phyloP scores from a whole-genome alignment of 2,797 vertebrate species.

The Sorex maritimensis region DNA sequence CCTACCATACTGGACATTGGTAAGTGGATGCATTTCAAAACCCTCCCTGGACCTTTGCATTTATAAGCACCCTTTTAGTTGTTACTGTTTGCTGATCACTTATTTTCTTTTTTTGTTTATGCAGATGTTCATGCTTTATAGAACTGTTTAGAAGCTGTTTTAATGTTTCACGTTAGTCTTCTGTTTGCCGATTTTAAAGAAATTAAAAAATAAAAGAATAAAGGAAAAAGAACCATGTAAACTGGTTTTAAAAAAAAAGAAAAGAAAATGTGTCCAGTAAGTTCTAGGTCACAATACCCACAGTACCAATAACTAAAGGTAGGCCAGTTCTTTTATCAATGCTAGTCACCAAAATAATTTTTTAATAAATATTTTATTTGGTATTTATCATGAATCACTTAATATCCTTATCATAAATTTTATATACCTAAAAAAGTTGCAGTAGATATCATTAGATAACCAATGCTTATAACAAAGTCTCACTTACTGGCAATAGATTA shows the following conservation, averaged over 20 bases:
- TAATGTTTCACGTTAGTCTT: constrained; percentile 68
- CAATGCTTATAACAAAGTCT: neutral
- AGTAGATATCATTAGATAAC: neutral
- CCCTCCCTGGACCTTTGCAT: constrained; percentile 56
- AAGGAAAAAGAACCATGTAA: neutral
- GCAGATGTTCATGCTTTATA: constrained; percentile 83
- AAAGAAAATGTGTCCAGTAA: constrained; percentile 31
- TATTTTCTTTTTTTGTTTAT: constrained; percentile 88
- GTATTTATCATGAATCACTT: constrained; percentile 1
- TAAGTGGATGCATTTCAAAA: constrained; percentile 86
- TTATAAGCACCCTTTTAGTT: constrained; percentile 87
- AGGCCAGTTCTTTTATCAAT: neutral
- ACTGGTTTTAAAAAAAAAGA: neutral
- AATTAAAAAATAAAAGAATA: constrained; percentile 31
- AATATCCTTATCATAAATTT: neutral
- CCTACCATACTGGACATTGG: constrained; percentile 87
- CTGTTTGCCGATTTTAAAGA: constrained; percentile 44
- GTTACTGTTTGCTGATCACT: constrained; percentile 80
- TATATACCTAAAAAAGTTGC: neutral
- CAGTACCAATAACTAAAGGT: neutral
- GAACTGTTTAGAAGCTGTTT: constrained; percentile 44
- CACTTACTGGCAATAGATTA: neutral
- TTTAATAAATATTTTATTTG: constrained; percentile 39
- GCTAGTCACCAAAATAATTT: neutral
- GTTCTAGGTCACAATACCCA: neutral